Evolutionary conservation across 2,888 invertebrate species (phyloP), one percentile per base, ranked within the genome.

Genomic region (Craniophora ligustri): DNA sequence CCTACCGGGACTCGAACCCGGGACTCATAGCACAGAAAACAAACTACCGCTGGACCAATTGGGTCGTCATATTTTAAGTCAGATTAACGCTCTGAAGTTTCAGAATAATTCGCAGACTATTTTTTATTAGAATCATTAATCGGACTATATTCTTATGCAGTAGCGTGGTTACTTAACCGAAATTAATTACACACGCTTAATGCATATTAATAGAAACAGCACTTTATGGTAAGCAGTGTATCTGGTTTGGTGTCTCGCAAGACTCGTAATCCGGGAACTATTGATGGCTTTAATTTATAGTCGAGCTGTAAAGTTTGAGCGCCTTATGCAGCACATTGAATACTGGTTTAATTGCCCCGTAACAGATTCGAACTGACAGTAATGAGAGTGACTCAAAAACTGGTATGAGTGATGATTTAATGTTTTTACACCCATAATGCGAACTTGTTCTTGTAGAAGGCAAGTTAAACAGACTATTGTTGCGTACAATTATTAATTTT

Each of bases 321-420:
- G 40, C 58, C 54, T 42, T 55, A 45, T 46, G 15, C 45, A 44
- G 56, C 57, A 47, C 21, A 53, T 36, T 66, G 49, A 44, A 48
- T 59, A 53, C 53, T 65, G 51, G 54, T 67, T 69, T 72, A 71
- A 76, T 78, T 72, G 62, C 72, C 32, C 42, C 68, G 65, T 72
- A 70, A 75, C 69, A 67, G 67, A 71, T 67, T 73, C 59, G 46
- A 67, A 56, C 49, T 41, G 66, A 56, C 60, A 44, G 38, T 71
- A 67, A 66, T 72, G 66, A 67, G 68, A 67, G 50, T 42, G 32
- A 47, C 48, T 61, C 32, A 67, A 69, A 71, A 63, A 72, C 57
- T 30, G 1, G 64, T 49, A 40, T 44, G 40, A 34, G 35, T 44
- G 57, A 61, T 71, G 60, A 74, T 59, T 75, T 58, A 57, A 66